A percentile compares a stretch with the other conserved stretches of the same genome.
phyloP scores from a whole-genome alignment of 2,888 invertebrate species.

The Rotaria macrura region DNA sequence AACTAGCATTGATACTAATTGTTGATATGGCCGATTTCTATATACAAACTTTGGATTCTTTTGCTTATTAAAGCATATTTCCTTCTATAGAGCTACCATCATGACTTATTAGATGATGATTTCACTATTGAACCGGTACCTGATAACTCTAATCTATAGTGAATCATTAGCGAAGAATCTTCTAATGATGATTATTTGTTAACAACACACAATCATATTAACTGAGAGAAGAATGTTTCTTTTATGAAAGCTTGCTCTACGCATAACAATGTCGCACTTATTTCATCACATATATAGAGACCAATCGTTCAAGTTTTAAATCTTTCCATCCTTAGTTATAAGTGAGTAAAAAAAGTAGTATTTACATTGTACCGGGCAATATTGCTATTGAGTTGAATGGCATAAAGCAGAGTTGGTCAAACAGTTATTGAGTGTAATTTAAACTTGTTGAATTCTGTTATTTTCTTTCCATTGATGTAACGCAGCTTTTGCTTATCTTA shows the following conservation, averaged over 20 bases:
- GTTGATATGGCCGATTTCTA: background rate
- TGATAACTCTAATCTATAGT: background rate
- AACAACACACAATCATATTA: background rate
- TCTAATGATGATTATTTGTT: background rate
- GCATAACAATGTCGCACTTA: background rate
- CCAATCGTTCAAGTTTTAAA: background rate
- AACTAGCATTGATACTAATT: background rate
- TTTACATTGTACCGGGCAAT: conserved; percentile 33
- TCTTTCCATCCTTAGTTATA: background rate
- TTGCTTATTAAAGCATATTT: too few species aligned
- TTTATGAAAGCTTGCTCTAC: background rate
- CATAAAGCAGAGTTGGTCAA: conserved; percentile 18
- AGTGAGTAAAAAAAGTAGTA: background rate
- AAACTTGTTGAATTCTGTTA: background rate
- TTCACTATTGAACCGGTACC: background rate
- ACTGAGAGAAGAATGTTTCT: background rate
- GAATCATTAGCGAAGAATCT: background rate
- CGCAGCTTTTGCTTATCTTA: background rate
- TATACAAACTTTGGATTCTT: background rate
- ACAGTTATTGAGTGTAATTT: conserved; percentile 25
- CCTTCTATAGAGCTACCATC: background rate
- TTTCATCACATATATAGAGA: background rate
- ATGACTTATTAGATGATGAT: background rate
- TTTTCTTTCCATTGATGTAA: too few species aligned
- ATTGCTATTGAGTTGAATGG: conserved; percentile 32